These are phyloP conservation scores for Amphipyra tragopoginis DNA, from an alignment of 2,888 invertebrate species.

Conservation along the genomic window DNA sequence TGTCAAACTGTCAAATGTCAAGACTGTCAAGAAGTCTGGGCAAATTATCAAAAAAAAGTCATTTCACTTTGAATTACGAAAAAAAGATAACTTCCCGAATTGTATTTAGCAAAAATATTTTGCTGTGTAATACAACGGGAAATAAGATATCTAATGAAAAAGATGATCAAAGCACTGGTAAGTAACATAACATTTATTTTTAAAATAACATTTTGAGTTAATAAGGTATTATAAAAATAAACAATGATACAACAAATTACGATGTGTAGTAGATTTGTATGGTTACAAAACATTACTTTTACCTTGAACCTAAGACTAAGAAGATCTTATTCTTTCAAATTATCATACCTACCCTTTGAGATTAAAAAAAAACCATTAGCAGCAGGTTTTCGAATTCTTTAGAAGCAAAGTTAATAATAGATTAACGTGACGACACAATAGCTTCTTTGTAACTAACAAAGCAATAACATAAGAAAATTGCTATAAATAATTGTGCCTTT, in stretches of 20 bases:
- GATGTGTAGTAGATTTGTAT: neutral
- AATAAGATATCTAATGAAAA: conserved; percentile 22
- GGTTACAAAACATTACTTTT: neutral
- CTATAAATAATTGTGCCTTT: no score
- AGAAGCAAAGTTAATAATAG: no score
- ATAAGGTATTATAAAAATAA: conserved; percentile 6
- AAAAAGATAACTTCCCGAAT: neutral
- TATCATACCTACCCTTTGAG: neutral
- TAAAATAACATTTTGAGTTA: neutral
- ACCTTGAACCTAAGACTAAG: neutral
- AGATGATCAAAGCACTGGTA: conserved; percentile 60
- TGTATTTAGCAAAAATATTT: conserved; percentile 1
- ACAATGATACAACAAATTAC: conserved; percentile 10
- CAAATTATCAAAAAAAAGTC: conserved; percentile 6
- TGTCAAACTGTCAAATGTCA: neutral
- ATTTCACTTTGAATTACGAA: conserved; percentile 7
- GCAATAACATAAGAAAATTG: no score
- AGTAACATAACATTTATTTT: conserved; percentile 28
- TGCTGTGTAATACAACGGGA: neutral
- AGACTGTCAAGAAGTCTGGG: conserved; percentile 18
- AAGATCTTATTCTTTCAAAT: no score
- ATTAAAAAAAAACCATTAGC: no score
- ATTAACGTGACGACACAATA: no score
- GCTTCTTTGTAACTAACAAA: no score
- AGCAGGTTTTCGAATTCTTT: no score